Base-by-base conservation (phyloP, 2,797 vertebrate species). In the Poecilia velifera region DNA sequence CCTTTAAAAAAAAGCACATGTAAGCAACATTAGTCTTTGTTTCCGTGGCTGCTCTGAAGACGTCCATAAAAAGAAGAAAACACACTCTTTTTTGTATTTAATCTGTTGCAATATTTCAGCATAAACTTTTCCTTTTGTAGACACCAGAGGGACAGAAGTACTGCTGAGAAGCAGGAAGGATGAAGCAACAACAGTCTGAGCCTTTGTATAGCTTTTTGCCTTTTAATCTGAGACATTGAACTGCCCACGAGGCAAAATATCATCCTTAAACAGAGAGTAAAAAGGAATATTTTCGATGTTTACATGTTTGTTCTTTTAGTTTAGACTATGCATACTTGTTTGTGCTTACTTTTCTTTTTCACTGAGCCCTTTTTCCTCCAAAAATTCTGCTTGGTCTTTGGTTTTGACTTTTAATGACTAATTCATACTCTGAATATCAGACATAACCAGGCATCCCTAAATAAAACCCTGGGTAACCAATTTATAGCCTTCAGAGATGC, bases 61-160 rank as follows among this genome's bases (percentile, higher is more conserved):
- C 75, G 79, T 76, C 45, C 31, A 76, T 66, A 62, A 34, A 62
- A 62, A 34, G 13, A 62, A 62, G 5, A 34, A 14, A 53, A 46
- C 47, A 47, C 31, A 68, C n/a, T n/a, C 39, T 34, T 83, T 62
- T 83, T 72, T 76, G 83, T 66, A 72, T 88, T 87, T 84, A 82
- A 91, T 88, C 87, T 84, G 86, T 76, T 91, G 83, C 84, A 91
- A 87, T 83, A 88, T 73, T 82, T 84, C 75, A 66, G 72, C 78
- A 81, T 74, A 13, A 85, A 88, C 84, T 84, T 84, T 74, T 84
- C 62, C 75, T 88, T 64, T 51, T 64, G 39, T 70, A 85, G 70
- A 75, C 78, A 78, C 82, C 73, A 73, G 46, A 1, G 85, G 82
- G 86, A 86, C 82, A 47, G 22, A 14, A 39, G 59, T 72, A 84